Conservation (phyloP, 2,797 vertebrate genomes). For the Sebastes trivittatus region DNA sequence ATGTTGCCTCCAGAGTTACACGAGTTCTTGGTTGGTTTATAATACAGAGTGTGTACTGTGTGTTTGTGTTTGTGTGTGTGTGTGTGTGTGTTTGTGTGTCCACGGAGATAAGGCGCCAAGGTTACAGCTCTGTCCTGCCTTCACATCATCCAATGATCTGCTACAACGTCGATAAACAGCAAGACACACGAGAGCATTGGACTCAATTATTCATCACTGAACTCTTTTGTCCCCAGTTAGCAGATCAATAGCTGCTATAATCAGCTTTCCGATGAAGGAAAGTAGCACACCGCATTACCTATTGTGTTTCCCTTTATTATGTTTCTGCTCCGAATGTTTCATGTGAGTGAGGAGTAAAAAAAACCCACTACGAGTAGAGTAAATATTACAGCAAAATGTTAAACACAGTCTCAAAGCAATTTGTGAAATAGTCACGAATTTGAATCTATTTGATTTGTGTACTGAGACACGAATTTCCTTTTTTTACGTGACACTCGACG, state of each 20-base stretch:
- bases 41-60: background rate
- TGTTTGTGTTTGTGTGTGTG: background rate
- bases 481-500: too few relatives aligned
- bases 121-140: conserved; percentile 27
- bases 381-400: too few relatives aligned
- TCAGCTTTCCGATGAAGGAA: conserved; percentile 11
- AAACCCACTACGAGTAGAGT: background rate
- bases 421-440: too few relatives aligned
- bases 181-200: conserved; percentile 15
- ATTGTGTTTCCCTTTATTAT: background rate
- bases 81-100: background rate
- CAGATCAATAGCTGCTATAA: conserved; percentile 47
- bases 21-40: too few relatives aligned
- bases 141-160: conserved; percentile 23
- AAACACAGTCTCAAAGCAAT: too few relatives aligned
- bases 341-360: background rate
- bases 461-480: too few relatives aligned
- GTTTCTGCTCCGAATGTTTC: background rate
- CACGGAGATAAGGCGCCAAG: background rate
- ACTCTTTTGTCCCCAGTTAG: conserved; percentile 40
- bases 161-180: conserved; percentile 22
- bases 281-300: background rate
- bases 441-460: too few relatives aligned
- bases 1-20: too few relatives aligned
- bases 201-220: conserved; percentile 62